Percentiles rank a stretch among this genome's conserved stretches.
These are phyloP conservation scores for Stichodactyla mertensii DNA, from an alignment of 64 coral and sea anemone genomes.

Conservation along the genomic window DNA sequence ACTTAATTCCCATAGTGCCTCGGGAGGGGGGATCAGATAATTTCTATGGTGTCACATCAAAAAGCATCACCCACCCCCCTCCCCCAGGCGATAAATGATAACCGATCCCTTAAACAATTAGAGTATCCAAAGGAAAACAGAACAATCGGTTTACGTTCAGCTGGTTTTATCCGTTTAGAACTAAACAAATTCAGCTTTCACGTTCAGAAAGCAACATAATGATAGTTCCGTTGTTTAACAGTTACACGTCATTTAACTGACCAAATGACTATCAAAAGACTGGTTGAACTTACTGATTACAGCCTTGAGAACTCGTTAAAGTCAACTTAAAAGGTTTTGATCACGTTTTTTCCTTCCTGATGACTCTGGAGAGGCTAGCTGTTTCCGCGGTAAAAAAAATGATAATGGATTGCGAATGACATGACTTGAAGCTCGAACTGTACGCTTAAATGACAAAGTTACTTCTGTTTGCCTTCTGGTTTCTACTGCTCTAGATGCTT, in stretches of 20 bases:
- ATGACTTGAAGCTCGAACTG: neutral
- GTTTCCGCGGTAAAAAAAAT: neutral
- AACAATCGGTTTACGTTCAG: neutral
- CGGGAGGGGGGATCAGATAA: no score
- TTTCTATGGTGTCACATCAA: no score
- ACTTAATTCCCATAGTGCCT: no score
- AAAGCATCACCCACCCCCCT: no score
- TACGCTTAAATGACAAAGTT: neutral
- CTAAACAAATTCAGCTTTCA: neutral
- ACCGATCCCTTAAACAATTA: neutral
- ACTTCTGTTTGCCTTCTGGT: neutral
- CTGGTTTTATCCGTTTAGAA: neutral
- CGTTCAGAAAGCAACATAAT: neutral
- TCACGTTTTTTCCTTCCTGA: neutral
- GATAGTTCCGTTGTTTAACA: neutral
- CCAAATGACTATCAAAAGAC: neutral
- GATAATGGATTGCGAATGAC: neutral
- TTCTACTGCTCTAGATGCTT: neutral
- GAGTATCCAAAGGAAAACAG: neutral
- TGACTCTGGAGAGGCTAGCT: neutral
- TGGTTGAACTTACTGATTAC: neutral
- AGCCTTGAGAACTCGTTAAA: neutral
- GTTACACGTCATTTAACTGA: neutral
- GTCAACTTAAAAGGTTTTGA: neutral
- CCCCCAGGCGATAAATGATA: no score